Evolutionary conservation across 2,888 invertebrate species (phyloP), one percentile per base, ranked within the genome.

Genomic region (Plebejus melissa): DNA sequence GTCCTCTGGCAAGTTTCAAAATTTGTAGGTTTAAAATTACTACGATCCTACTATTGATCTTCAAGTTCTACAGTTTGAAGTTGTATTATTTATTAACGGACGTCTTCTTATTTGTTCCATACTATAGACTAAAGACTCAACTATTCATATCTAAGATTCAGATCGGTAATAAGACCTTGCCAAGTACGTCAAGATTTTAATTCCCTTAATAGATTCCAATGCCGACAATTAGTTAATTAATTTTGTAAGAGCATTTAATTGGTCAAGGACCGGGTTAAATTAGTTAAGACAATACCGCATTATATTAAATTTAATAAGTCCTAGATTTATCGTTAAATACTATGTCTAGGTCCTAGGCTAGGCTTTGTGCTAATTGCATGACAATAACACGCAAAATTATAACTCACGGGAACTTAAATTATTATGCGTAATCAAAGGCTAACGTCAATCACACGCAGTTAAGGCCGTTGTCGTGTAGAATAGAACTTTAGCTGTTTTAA

Each of bases 261-360:
- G 72, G 72, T 72, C 72, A 72, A 72, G 72, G 72, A 28, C 46
- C 6, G 6, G 50, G 54, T 72, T 50, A 32, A 32, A 54, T 54
- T 13, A 72, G 5, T 72, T 72, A 70, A 38, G 41, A 70, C 70
- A 70, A 65, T 65, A 65, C 32, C 65, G n/a, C n/a, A 22, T 22
- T 36, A 65, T 16, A 70, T 70, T 70, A 70, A n/a, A 70, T 70
- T 41, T 3, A 70, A 70, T 70, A 32, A 16, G 16, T 54, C 54
- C 54, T 54, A 54, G 54, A 16, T 16, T 54, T 54, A 46, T 46
- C 38, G 38, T 70, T 41, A 4, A 70, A 70, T 41, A 32, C 32
- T 65, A 65, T 65, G 11, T 65, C 65, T 65, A 65, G 28, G 28
- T 28, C 9, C 60, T 60, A 60, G 28, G 11, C 28, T 28, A 28